Percentiles rank a stretch among this genome's conserved stretches.
Evolutionary conservation across 2,797 vertebrate genomes (phyloP).

Genomic region (Merluccius polli): DNA sequence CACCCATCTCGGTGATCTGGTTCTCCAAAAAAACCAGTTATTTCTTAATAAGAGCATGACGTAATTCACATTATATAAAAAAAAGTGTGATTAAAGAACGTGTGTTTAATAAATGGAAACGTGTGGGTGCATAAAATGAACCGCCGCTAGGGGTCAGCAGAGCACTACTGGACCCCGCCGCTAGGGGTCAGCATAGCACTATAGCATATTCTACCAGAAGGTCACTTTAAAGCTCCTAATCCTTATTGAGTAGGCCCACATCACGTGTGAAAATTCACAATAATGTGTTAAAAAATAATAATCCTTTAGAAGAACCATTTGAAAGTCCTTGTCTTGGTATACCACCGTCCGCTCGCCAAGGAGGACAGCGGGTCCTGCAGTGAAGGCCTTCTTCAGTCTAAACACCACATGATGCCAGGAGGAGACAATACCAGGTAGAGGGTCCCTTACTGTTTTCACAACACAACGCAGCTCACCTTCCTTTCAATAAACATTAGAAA

Average conservation of each 20-base stretch:
- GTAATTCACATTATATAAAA: slow-evolving; percentile 59
- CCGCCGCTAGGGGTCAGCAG: slow-evolving; percentile 54
- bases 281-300: background rate
- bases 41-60: slow-evolving; percentile 20
- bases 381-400: background rate
- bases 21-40: background rate
- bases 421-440: background rate
- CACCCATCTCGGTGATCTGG: background rate
- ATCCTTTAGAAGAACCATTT: background rate
- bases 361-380: background rate
- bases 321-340: slow-evolving; percentile 29
- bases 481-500: background rate
- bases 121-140: slow-evolving; percentile 10
- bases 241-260: background rate
- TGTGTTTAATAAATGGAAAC: background rate
- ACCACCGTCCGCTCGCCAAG: background rate
- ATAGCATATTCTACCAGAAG: background rate
- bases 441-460: slow-evolving; percentile 1
- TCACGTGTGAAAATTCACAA: background rate
- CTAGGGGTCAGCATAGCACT: slow-evolving; percentile 50
- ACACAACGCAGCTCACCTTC: background rate
- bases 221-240: background rate
- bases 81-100: slow-evolving; percentile 6
- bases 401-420: background rate
- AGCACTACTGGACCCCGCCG: slow-evolving; percentile 28